Conservation (phyloP, 2,888 invertebrate species). For the Agrochola macilenta region DNA sequence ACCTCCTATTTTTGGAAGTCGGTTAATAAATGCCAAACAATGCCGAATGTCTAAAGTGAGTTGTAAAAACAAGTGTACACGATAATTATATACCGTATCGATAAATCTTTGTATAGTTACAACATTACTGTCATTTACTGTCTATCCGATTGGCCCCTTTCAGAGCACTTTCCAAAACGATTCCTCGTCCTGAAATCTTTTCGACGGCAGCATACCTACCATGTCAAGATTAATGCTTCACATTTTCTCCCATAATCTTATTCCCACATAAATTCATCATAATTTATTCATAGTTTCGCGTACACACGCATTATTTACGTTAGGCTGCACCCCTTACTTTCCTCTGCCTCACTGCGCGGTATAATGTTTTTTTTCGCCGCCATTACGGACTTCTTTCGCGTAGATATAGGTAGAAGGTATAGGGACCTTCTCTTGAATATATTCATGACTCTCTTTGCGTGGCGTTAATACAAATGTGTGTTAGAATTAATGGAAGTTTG, state of each 20-base stretch:
- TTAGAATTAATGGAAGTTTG: constrained; percentile 40
- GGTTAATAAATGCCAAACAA: too few relatives aligned
- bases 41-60: too few relatives aligned
- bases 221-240: constrained; percentile 27
- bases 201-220: not conserved
- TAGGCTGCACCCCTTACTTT: constrained; percentile 43
- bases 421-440: constrained; percentile 54
- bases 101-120: too few relatives aligned
- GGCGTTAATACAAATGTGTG: constrained; percentile 49
- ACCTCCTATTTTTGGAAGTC: too few relatives aligned
- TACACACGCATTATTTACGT: constrained; percentile 52
- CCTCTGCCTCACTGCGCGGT: constrained; percentile 33
- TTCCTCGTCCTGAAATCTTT: not conserved
- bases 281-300: constrained; percentile 65
- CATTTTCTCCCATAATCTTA: constrained; percentile 43
- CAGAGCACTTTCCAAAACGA: constrained; percentile 5
- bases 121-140: too few relatives aligned
- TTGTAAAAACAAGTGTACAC: too few relatives aligned
- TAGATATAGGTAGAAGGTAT: constrained; percentile 9
- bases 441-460: constrained; percentile 61
- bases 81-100: too few relatives aligned
- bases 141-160: not conserved
- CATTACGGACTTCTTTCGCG: constrained; percentile 55
- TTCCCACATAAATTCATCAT: constrained; percentile 44
- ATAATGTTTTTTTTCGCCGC: constrained; percentile 52